These are phyloP conservation scores for Nemurella pictetii DNA, from an alignment of 2,888 invertebrate genomes.

Conservation along the genomic window DNA sequence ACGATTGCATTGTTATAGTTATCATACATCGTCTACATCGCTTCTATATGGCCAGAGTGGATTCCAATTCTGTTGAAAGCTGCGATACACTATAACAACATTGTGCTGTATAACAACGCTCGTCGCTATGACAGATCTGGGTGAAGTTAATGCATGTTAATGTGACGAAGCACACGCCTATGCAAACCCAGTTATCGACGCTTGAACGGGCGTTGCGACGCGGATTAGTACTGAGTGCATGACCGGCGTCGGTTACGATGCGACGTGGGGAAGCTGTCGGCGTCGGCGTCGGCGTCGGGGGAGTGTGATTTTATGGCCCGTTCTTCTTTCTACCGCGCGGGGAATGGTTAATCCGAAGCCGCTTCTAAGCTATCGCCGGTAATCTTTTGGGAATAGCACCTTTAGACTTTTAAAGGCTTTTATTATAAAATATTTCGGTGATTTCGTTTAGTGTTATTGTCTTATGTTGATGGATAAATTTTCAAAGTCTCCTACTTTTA, in stretches of 20 bases:
- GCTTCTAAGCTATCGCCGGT: neutral
- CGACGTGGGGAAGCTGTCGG: neutral
- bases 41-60: neutral
- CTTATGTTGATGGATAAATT: neutral
- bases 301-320: constrained; percentile 22
- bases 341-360: neutral
- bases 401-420: neutral
- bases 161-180: constrained; percentile 6
- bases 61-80: constrained; percentile 28
- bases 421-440: neutral
- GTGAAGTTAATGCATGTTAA: constrained; percentile 24
- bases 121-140: constrained; percentile 12
- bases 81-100: neutral
- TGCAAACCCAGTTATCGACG: constrained; percentile 22
- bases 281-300: neutral
- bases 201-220: neutral
- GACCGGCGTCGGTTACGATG: neutral
- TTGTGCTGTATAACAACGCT: neutral
- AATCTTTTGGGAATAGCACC: neutral
- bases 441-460: neutral
- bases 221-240: neutral
- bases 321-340: constrained; percentile 8
- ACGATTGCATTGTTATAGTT: neutral
- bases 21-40: neutral
- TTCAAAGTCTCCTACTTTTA: neutral